Evolutionary conservation across 2,797 vertebrate species (phyloP).

Genomic region (Merluccius polli): DNA sequence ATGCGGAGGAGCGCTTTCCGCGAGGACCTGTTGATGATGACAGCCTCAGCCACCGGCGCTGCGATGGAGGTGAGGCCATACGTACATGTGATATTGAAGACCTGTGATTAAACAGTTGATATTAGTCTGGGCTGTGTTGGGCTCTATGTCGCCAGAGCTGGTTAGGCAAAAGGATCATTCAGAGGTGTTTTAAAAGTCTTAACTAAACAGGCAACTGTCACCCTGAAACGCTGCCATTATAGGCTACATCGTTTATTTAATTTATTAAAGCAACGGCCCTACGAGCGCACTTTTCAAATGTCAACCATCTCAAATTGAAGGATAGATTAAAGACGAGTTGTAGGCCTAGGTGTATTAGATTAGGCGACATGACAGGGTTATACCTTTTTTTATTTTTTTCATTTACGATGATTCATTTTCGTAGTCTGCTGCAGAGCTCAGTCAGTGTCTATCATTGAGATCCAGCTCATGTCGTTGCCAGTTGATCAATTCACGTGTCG

Average conservation of each 20-base stretch:
- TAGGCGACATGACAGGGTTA: background rate
- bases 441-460: background rate
- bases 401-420: background rate
- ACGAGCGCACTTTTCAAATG: background rate
- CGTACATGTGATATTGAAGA: too few species aligned
- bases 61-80: conserved; percentile 59
- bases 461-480: background rate
- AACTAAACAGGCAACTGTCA: background rate
- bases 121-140: background rate
- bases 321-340: background rate
- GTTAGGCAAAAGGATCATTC: background rate
- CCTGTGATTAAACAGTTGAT: background rate
- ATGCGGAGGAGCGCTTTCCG: conserved; percentile 32
- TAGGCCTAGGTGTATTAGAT: background rate
- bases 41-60: conserved; percentile 14
- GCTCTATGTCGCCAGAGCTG: background rate
- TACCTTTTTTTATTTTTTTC: background rate
- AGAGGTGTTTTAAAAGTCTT: background rate
- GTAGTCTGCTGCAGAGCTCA: background rate
- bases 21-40: conserved; percentile 64
- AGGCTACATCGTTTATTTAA: background rate
- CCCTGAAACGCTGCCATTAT: background rate
- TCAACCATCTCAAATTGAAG: background rate
- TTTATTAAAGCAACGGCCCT: background rate
- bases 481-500: conserved; percentile 15